Percentiles rank a stretch among this genome's conserved stretches.
Conservation (phyloP, 92 coral and sea anemone genomes). For the Blastomussa wellsi region DNA sequence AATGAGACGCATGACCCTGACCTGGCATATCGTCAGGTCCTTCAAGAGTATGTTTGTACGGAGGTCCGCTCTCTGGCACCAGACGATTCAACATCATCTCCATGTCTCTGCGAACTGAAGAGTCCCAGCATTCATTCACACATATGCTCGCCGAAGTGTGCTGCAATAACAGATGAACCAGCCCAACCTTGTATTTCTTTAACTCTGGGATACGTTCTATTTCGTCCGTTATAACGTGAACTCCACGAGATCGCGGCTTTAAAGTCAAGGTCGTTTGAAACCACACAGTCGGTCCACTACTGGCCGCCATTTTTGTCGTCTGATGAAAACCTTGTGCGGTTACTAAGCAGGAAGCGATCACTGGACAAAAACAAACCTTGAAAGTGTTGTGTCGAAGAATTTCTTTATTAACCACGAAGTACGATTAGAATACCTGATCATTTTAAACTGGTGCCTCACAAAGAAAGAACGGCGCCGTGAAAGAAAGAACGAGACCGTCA, state of each 20-base stretch:
- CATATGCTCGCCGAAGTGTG: slow-evolving; percentile 97
- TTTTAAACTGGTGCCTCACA: not conserved
- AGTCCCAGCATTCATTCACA: slow-evolving; percentile 94
- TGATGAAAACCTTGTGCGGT: slow-evolving; percentile 16
- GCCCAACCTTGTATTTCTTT: slow-evolving; percentile 91
- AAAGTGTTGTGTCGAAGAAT: too few relatives aligned
- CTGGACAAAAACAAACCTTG: not conserved
- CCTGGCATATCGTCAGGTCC: slow-evolving; percentile 99
- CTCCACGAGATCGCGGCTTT: slow-evolving; percentile 74
- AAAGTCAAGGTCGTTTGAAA: slow-evolving; percentile 69
- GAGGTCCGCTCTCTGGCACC: slow-evolving; percentile 87
- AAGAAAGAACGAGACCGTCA: not conserved
- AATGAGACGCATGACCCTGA: slow-evolving; percentile 13
- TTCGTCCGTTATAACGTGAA: slow-evolving; percentile 86
- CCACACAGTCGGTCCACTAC: slow-evolving; percentile 82
- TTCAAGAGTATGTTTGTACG: slow-evolving; percentile 87
- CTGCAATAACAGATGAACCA: slow-evolving; percentile 83
- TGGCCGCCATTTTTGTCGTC: slow-evolving; percentile 9
- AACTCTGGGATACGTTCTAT: slow-evolving; percentile 82
- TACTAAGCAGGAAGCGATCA: not conserved
- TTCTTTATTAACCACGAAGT: not conserved
- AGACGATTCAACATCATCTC: slow-evolving; percentile 96
- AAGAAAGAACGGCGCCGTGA: not conserved
- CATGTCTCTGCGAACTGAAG: slow-evolving; percentile 88
- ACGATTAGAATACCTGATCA: slow-evolving; percentile 6